phyloP scores from a whole-genome alignment of 1,140 invertebrate species.

The Pseudachorutes palmiensis region DNA sequence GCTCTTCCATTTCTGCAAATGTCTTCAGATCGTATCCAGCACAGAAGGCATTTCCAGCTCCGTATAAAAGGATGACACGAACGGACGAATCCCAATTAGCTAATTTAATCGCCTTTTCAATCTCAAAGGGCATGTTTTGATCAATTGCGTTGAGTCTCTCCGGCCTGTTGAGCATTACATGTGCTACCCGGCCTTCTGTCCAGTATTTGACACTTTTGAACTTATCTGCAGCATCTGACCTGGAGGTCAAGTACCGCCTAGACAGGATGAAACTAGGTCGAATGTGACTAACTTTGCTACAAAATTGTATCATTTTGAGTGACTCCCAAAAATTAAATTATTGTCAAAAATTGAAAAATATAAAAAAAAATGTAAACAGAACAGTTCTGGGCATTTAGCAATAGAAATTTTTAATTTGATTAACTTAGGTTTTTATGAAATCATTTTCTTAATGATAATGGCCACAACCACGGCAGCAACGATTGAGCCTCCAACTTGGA shows the following conservation, averaged over 20 bases:
- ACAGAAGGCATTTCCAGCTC: conserved; percentile 35
- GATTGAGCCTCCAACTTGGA: background rate
- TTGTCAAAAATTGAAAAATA: too few species aligned
- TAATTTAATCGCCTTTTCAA: conserved; percentile 16
- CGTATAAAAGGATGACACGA: conserved; percentile 36
- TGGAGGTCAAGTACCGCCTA: too few species aligned
- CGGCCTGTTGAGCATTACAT: conserved; percentile 28
- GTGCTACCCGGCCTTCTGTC: conserved; percentile 29
- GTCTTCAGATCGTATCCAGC: conserved; percentile 38
- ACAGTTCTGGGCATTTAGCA: too few species aligned
- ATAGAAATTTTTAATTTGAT: too few species aligned
- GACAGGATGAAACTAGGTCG: too few species aligned
- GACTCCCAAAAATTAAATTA: too few species aligned
- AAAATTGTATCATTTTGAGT: too few species aligned
- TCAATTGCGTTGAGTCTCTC: conserved; percentile 31
- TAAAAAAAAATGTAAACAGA: too few species aligned
- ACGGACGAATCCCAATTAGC: conserved; percentile 25
- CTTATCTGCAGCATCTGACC: background rate
- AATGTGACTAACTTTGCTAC: too few species aligned
- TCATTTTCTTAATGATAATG: background rate
- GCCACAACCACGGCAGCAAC: background rate
- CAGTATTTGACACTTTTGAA: conserved; percentile 32
- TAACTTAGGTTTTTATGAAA: too few species aligned
- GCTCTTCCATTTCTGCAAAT: conserved; percentile 33
- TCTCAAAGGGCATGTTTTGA: conserved; percentile 24